Evolutionary conservation across 2,113 vertebrate species (phyloP).

Genomic region (Epinephelus lanceolatus): DNA sequence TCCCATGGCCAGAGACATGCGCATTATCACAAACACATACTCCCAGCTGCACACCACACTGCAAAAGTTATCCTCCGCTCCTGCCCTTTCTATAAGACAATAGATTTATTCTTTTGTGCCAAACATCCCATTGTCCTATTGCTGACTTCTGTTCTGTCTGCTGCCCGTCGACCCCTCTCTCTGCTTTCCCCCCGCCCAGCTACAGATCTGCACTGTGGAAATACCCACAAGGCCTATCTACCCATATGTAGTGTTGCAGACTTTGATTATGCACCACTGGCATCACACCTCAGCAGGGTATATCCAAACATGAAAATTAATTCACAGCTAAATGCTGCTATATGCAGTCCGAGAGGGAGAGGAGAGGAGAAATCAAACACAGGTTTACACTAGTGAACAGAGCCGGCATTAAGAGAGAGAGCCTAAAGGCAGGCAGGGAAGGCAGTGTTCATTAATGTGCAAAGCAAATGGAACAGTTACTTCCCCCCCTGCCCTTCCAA

Average conservation of each 20-base stretch:
- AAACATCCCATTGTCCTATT: conserved; percentile 58
- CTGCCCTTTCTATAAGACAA: conserved; percentile 43
- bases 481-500: conserved; percentile 9
- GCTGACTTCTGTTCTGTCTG: conserved; percentile 61
- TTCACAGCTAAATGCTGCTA: conserved; percentile 85
- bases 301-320: conserved; percentile 87
- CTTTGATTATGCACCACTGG: conserved; percentile 80
- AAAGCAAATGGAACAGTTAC: conserved; percentile 72
- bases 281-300: conserved; percentile 85
- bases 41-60: conserved; percentile 64
- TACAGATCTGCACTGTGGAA: conserved; percentile 73
- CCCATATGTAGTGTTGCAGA: conserved; percentile 80
- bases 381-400: conserved; percentile 75
- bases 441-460: conserved; percentile 78
- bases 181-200: conserved; percentile 36
- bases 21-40: conserved; percentile 67
- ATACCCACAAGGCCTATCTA: conserved; percentile 80
- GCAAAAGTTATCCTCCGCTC: conserved; percentile 68
- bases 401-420: conserved; percentile 63
- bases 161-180: conserved; percentile 47
- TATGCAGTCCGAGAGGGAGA: conserved; percentile 75
- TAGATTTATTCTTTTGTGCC: conserved; percentile 72
- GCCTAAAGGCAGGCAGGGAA: conserved; percentile 76
- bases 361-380: conserved; percentile 78
- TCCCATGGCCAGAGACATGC: conserved; percentile 69